Percentiles rank a stretch among this genome's conserved stretches.
These are phyloP conservation scores for Polietes domitor DNA, from an alignment of 2,888 invertebrate species.

Conservation along the genomic window DNA sequence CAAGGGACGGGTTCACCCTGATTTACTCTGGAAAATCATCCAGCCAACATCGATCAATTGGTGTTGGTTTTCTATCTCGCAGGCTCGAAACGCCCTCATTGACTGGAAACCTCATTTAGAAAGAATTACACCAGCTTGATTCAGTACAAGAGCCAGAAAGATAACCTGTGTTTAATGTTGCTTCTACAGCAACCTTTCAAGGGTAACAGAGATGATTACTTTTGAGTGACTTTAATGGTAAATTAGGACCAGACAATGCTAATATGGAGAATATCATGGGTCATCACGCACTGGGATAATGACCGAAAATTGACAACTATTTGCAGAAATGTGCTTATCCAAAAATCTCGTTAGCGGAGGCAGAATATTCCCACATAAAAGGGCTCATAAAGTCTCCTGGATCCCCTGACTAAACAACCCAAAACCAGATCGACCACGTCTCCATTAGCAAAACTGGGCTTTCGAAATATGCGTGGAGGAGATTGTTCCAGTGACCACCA, in stretches of 20 bases:
- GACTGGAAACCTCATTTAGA: background rate
- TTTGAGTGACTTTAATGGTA: background rate
- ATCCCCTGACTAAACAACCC: conserved; percentile 14
- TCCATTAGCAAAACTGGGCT: background rate
- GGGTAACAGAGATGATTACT: background rate
- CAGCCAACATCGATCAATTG: background rate
- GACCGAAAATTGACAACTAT: background rate
- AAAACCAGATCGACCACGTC: background rate
- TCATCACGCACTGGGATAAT: background rate
- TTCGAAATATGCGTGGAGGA: too few species aligned
- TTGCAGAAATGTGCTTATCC: background rate
- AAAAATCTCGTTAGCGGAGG: conserved; percentile 17
- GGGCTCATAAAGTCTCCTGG: background rate
- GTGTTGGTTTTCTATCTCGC: background rate
- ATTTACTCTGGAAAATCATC: background rate
- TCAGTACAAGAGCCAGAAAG: background rate
- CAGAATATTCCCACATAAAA: background rate
- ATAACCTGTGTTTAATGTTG: background rate
- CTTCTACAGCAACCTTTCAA: background rate
- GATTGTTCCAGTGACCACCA: background rate
- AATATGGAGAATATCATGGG: background rate
- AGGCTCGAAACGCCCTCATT: background rate
- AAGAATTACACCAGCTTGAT: background rate
- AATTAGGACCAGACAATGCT: background rate
- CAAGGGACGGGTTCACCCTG: background rate